These are phyloP conservation scores for Proterorhinus semilunaris DNA, from an alignment of 2,113 vertebrate genomes.

Conservation along the genomic window DNA sequence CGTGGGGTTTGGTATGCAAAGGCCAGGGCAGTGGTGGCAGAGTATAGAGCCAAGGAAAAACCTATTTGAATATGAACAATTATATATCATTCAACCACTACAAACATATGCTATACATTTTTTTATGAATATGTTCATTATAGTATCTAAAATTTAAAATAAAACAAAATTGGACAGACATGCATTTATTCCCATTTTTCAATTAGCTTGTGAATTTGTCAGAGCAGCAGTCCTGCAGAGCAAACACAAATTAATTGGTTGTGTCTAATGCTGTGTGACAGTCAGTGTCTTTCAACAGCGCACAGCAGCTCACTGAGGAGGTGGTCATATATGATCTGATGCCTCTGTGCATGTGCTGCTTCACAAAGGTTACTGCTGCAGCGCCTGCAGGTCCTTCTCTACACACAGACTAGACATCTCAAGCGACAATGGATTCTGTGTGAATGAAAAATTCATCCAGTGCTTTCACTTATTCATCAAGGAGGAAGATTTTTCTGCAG, in stretches of 20 bases:
- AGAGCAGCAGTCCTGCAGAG: conserved; percentile 4
- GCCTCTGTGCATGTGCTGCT: conserved; percentile 3
- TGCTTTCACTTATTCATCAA: conserved; percentile 78
- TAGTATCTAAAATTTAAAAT: too few relatives aligned
- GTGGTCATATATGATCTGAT: conserved; percentile 18
- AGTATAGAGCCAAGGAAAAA: neutral
- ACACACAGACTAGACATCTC: conserved; percentile 61
- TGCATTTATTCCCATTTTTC: conserved; percentile 12
- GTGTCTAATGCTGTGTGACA: conserved; percentile 27
- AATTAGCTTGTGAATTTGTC: conserved; percentile 8
- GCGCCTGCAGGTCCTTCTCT: conserved; percentile 49
- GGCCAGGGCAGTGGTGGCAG: conserved; percentile 19
- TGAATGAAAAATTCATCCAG: conserved; percentile 76
- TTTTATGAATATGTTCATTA: too few relatives aligned
- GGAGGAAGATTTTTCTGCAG: conserved; percentile 71
- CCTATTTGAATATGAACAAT: neutral
- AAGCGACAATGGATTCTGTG: conserved; percentile 69
- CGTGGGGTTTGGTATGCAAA: conserved; percentile 19
- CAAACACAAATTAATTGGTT: conserved; percentile 34
- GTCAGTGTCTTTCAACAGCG: conserved; percentile 19
- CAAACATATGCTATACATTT: too few relatives aligned
- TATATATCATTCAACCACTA: neutral
- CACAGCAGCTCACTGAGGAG: conserved; percentile 1
- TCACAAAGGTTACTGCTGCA: conserved; percentile 25
- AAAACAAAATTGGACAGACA: neutral